Evolutionary conservation across 1,140 invertebrate species (phyloP).

Genomic region (Dreissena polymorpha): DNA sequence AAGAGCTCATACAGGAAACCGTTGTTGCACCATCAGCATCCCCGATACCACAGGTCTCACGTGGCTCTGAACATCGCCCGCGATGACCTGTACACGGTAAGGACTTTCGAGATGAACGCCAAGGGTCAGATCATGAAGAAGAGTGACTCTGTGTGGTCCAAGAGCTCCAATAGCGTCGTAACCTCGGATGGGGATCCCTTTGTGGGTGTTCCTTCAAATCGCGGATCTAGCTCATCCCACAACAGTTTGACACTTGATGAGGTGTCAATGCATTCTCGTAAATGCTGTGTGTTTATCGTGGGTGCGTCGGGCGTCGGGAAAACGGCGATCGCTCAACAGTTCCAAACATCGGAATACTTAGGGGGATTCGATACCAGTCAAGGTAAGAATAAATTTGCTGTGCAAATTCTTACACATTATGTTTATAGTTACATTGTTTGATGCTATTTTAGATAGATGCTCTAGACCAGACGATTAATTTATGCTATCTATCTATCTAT

Average conservation of each 20-base stretch:
- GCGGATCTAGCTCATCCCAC: slow-evolving; percentile 9
- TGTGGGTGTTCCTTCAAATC: background rate
- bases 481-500: too few relatives aligned
- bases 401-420: too few relatives aligned
- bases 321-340: slow-evolving; percentile 92
- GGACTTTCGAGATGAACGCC: slow-evolving; percentile 92
- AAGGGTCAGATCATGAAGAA: slow-evolving; percentile 93
- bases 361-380: slow-evolving; percentile 90
- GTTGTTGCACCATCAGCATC: slow-evolving; percentile 56
- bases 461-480: too few relatives aligned
- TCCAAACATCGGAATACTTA: slow-evolving; percentile 96
- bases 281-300: background rate
- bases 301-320: slow-evolving; percentile 86
- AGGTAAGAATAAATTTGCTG: slow-evolving; percentile 62
- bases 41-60: slow-evolving; percentile 37
- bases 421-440: too few relatives aligned
- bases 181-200: slow-evolving; percentile 79
- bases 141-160: slow-evolving; percentile 90
- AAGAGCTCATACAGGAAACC: slow-evolving; percentile 61
- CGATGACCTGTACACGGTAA: slow-evolving; percentile 89
- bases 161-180: slow-evolving; percentile 84
- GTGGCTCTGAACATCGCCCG: slow-evolving; percentile 61
- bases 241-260: slow-evolving; percentile 11
- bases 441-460: too few relatives aligned
- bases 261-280: slow-evolving; percentile 25